A percentile compares a stretch with the other conserved stretches of the same genome.
Conservation (phyloP, 2,797 vertebrate genomes). For the Coregonus sp. region DNA sequence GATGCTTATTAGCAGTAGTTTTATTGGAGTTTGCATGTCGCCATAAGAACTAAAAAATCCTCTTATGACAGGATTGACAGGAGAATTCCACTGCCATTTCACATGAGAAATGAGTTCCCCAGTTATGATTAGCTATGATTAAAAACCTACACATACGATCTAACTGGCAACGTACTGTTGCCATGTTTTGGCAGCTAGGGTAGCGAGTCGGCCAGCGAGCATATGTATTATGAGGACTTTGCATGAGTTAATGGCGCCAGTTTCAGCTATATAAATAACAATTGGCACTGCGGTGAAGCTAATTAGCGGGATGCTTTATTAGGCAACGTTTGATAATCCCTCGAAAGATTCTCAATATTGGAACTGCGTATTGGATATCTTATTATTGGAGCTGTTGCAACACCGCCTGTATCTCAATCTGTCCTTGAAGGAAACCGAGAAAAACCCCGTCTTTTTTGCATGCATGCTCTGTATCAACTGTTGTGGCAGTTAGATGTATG, state of each 20-base stretch:
- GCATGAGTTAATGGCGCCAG: conserved; percentile 58
- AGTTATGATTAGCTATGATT: conserved; percentile 31
- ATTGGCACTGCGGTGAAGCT: conserved; percentile 45
- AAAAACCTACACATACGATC: conserved; percentile 28
- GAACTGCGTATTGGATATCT: conserved; percentile 20
- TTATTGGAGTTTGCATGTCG: conserved; percentile 50
- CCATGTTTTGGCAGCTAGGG: conserved; percentile 36
- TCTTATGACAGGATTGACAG: conserved; percentile 24
- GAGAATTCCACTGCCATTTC: conserved; percentile 37
- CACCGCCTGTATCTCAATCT: neutral
- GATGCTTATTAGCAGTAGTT: conserved; percentile 48
- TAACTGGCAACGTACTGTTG: conserved; percentile 12
- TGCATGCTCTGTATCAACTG: neutral
- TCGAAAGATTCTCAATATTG: conserved; percentile 42
- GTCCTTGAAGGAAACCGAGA: neutral
- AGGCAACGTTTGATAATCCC: conserved; percentile 53
- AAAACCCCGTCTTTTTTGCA: neutral
- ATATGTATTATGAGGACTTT: conserved; percentile 56
- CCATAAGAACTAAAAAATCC: conserved; percentile 30
- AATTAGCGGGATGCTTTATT: conserved; percentile 63
- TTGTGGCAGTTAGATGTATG: conserved; percentile 21
- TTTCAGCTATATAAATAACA: conserved; percentile 63
- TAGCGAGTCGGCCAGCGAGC: conserved; percentile 21
- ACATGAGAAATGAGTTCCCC: conserved; percentile 39
- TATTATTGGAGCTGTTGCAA: conserved; percentile 36